Evolutionary conservation across 2,113 vertebrate genomes (phyloP).

Genomic region (Rhea pennata): DNA sequence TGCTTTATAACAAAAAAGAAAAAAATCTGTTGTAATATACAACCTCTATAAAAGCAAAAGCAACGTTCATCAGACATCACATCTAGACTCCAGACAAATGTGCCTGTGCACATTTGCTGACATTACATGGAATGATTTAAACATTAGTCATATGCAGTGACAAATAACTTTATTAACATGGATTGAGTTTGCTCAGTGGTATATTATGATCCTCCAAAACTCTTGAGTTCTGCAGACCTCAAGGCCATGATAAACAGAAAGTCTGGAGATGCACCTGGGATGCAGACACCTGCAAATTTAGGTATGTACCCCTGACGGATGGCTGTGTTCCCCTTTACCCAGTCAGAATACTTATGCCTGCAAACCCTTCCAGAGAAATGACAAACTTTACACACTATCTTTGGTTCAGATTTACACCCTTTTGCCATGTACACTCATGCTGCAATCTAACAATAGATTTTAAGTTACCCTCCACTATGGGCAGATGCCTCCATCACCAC

Average conservation of each 20-base stretch:
- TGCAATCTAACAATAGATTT: background rate
- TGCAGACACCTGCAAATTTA: background rate
- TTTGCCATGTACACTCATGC: background rate
- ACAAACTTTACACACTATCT: background rate
- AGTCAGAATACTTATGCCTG: background rate
- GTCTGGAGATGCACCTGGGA: background rate
- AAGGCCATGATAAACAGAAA: background rate
- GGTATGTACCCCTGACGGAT: background rate
- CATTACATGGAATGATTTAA: background rate
- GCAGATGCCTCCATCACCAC: background rate
- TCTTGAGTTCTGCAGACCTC: fast-evolving
- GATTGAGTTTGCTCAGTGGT: background rate
- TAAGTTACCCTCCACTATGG: background rate
- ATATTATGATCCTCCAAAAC: background rate
- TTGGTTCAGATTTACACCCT: background rate
- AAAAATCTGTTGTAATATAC: background rate
- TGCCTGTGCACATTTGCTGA: background rate
- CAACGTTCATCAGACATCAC: background rate
- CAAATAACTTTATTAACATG: background rate
- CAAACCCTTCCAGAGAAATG: background rate
- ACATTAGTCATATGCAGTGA: background rate
- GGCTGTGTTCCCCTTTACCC: background rate
- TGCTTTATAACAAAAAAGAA: background rate
- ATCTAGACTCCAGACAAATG: background rate
- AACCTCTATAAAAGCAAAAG: background rate